Percentiles rank a stretch among this genome's conserved stretches.
These are phyloP conservation scores for Dromiciops gliroides DNA, from an alignment of 2,113 vertebrate species.

Conservation along the genomic window DNA sequence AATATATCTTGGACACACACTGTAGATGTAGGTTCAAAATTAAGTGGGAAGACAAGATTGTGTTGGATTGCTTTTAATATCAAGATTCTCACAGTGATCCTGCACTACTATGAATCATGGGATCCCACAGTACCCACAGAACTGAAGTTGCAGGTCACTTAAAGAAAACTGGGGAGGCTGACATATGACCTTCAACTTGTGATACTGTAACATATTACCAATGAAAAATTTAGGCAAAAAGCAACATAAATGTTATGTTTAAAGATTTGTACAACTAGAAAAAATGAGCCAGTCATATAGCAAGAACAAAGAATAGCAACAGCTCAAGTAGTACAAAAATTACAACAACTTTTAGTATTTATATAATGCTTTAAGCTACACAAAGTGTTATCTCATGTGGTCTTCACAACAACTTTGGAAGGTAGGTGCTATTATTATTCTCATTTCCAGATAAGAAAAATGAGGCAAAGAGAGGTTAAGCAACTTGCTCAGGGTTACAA, in stretches of 20 bases:
- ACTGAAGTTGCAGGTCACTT: not conserved
- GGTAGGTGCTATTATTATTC: too few relatives aligned
- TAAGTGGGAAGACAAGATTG: not conserved
- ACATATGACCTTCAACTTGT: too few relatives aligned
- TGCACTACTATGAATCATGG: not conserved
- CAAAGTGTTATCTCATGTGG: not conserved
- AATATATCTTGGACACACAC: too few relatives aligned
- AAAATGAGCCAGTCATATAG: not conserved
- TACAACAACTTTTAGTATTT: not conserved
- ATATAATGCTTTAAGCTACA: not conserved
- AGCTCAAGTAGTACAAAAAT: not conserved
- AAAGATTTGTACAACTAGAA: not conserved
- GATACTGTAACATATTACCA: not conserved
- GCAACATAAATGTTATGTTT: not conserved
- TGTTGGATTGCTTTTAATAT: not conserved
- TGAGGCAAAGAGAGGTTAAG: not conserved
- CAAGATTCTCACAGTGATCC: not conserved
- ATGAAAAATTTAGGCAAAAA: not conserved
- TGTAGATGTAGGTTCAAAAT: not conserved
- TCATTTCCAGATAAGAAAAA: not conserved
- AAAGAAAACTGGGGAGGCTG: not conserved
- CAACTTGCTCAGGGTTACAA: not conserved
- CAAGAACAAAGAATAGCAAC: not conserved
- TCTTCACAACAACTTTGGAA: not conserved
- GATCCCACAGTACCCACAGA: too few relatives aligned